Conservation (phyloP, 1,140 invertebrate genomes). For the Zaprionus taronus region DNA sequence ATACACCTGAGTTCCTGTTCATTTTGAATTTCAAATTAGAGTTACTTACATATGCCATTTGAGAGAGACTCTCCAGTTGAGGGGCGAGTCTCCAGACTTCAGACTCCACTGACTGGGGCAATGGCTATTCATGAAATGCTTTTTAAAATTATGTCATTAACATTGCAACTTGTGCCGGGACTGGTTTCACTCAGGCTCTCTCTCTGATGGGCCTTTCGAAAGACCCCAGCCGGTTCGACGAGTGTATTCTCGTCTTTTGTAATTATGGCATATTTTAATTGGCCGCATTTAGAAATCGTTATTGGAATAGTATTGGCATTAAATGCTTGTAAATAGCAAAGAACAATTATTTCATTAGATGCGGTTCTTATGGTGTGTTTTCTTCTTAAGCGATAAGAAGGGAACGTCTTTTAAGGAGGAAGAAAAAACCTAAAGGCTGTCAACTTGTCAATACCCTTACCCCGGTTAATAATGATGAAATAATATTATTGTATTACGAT, state of each 20-base stretch:
- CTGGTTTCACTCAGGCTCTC: constrained; percentile 53
- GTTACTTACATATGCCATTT: constrained; percentile 21
- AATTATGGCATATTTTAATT: constrained; percentile 81
- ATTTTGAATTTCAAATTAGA: constrained; percentile 65
- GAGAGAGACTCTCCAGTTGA: constrained; percentile 33
- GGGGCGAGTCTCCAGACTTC: constrained; percentile 10
- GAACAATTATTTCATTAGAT: constrained; percentile 76
- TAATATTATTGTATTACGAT: not conserved
- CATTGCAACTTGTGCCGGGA: constrained; percentile 67
- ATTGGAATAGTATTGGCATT: constrained; percentile 72
- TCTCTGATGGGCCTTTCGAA: constrained; percentile 25
- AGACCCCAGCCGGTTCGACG: constrained; percentile 21
- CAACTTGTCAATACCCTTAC: not conserved
- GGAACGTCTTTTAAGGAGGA: not conserved
- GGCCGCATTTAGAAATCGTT: constrained; percentile 49
- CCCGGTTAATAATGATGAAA: not conserved
- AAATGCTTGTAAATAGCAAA: constrained; percentile 73
- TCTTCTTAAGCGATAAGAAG: not conserved
- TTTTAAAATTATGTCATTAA: constrained; percentile 80
- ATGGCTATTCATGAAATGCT: constrained; percentile 75
- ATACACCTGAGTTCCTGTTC: constrained; percentile 25
- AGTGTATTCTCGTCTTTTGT: constrained; percentile 31
- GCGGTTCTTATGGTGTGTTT: constrained; percentile 21
- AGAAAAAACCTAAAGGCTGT: not conserved
- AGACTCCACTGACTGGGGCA: constrained; percentile 24